Evolutionary conservation across 2,797 vertebrate species (phyloP).

Genomic region (Cirrhinus mrigala): DNA sequence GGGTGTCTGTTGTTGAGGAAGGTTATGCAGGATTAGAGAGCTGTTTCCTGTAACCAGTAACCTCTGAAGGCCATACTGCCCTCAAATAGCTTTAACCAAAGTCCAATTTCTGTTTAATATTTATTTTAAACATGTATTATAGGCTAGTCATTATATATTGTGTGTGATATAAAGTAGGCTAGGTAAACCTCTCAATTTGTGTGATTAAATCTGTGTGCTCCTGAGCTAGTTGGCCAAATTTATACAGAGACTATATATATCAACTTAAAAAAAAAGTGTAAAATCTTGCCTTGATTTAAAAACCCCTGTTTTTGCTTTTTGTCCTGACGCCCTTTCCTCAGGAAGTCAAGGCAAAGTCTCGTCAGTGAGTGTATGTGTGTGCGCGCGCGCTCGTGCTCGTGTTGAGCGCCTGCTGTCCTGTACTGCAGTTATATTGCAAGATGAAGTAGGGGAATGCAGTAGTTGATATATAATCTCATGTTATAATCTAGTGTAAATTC

Average conservation of each 20-base stretch:
- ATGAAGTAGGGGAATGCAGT: not conserved
- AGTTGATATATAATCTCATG: not conserved
- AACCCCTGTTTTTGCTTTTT: constrained; percentile 43
- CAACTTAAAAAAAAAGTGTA: not conserved
- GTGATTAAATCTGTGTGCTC: no score
- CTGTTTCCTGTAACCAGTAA: not conserved
- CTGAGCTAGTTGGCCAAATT: not conserved
- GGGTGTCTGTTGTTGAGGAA: not conserved
- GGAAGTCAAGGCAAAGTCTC: constrained; percentile 55
- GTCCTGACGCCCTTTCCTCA: constrained; percentile 67
- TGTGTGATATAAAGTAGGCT: not conserved
- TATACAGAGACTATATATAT: not conserved
- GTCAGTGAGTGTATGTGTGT: not conserved
- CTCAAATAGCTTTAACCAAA: not conserved
- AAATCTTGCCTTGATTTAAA: not conserved
- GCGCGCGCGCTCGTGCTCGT: not conserved
- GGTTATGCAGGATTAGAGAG: not conserved
- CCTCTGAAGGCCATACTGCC: not conserved
- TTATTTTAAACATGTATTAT: not conserved
- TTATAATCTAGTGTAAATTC: constrained; percentile 21
- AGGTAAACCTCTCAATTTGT: not conserved
- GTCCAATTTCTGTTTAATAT: not conserved
- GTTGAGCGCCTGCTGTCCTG: not conserved
- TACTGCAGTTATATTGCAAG: not conserved
- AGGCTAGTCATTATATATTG: not conserved